Percentiles rank a stretch among this genome's conserved stretches.
Evolutionary conservation across 1,140 invertebrate genomes (phyloP).

Genomic region (Dryas iulia): DNA sequence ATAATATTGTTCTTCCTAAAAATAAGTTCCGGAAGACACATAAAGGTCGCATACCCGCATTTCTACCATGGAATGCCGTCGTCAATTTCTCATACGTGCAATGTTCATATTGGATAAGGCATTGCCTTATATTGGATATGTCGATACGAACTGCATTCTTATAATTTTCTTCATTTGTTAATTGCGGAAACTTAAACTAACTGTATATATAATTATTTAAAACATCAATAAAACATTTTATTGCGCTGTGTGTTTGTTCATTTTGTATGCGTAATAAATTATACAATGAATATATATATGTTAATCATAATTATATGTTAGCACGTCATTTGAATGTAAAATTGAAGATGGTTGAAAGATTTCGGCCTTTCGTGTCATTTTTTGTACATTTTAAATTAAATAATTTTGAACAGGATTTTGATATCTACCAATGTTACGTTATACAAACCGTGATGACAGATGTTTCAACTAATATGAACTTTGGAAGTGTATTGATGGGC

Average conservation of each 20-base stretch:
- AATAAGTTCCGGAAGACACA: conserved; percentile 1
- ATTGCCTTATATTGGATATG: background rate
- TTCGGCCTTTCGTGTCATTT: no score
- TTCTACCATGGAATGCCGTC: background rate
- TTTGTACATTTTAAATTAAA: no score
- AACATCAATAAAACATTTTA: background rate
- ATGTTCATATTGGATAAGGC: background rate
- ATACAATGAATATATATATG: background rate
- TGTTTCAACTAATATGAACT: no score
- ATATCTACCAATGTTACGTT: no score
- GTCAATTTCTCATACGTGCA: background rate
- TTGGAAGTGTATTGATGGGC: background rate
- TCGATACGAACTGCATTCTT: conserved; percentile 8
- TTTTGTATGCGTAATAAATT: background rate
- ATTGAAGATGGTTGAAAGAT: no score
- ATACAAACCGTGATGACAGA: background rate
- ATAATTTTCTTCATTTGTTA: conserved; percentile 11
- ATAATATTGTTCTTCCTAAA: background rate
- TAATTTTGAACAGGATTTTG: no score
- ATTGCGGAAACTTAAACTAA: conserved; percentile 1
- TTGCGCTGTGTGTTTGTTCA: background rate
- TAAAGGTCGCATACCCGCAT: background rate
- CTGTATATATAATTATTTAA: background rate
- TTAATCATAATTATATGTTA: background rate
- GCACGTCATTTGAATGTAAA: no score